Evolutionary conservation across 2,113 vertebrate genomes (phyloP).

Genomic region (Cromileptes altivelis): DNA sequence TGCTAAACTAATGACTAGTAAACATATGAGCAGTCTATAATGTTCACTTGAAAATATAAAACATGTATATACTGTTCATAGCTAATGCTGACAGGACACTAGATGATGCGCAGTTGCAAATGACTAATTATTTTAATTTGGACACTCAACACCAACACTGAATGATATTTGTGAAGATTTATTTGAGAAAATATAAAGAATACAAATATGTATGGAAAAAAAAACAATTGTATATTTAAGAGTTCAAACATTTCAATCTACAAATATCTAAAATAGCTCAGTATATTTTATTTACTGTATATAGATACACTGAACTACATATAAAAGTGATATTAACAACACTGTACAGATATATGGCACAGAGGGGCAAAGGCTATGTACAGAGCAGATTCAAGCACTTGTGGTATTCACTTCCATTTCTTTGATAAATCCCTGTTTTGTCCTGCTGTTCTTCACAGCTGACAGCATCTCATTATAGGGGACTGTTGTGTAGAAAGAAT

Average conservation of each 20-base stretch:
- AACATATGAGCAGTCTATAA: no score
- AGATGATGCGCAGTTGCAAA: no score
- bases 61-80: no score
- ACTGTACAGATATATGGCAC: constrained; percentile 57
- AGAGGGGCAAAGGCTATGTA: background rate
- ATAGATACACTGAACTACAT: constrained; percentile 31
- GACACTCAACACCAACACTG: background rate
- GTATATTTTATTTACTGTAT: constrained; percentile 33
- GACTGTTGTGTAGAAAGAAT: background rate
- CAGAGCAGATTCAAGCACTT: constrained; percentile 23
- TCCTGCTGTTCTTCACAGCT: background rate
- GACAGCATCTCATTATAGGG: background rate
- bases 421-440: background rate
- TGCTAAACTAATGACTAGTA: no score
- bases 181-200: constrained; percentile 72
- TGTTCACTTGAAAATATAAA: no score
- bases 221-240: constrained; percentile 29
- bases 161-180: constrained; percentile 36
- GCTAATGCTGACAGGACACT: no score
- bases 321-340: constrained; percentile 41
- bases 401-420: background rate
- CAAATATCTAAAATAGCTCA: constrained; percentile 47
- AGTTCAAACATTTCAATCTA: constrained; percentile 42
- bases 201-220: constrained; percentile 48
- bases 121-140: no score